A percentile compares a stretch with the other conserved stretches of the same genome.
Evolutionary conservation across 2,797 vertebrate species (phyloP).

Genomic region (Australoheros facetus): DNA sequence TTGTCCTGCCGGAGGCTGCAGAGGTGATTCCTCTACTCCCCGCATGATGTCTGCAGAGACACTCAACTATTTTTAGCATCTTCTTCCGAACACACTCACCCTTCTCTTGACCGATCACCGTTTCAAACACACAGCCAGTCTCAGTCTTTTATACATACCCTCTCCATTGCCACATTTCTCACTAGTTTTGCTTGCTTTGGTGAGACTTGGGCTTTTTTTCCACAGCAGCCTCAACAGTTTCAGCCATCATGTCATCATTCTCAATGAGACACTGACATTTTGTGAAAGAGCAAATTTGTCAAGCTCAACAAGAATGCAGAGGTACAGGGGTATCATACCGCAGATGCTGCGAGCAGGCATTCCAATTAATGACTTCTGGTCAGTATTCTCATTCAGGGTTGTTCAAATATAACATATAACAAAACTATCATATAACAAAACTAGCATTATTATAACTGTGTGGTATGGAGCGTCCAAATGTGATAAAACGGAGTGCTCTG

Average conservation of each 20-base stretch:
- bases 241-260: background rate
- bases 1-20: slow-evolving; percentile 44
- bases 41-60: slow-evolving; percentile 55
- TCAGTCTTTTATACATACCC: slow-evolving; percentile 9
- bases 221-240: background rate
- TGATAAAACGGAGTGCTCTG: too few species aligned
- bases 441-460: too few species aligned
- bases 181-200: background rate
- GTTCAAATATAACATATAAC: too few species aligned
- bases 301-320: slow-evolving; percentile 1
- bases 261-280: background rate
- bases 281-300: background rate
- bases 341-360: too few species aligned
- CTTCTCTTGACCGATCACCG: slow-evolving; percentile 31
- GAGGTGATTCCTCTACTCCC: slow-evolving; percentile 64
- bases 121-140: slow-evolving; percentile 13
- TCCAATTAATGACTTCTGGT: too few species aligned
- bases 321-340: background rate
- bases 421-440: too few species aligned
- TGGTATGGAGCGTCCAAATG: too few species aligned
- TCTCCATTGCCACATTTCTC: slow-evolving; percentile 8
- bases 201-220: background rate
- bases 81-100: slow-evolving; percentile 28
- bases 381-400: too few species aligned
- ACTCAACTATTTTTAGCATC: slow-evolving; percentile 64